Evolutionary conservation across 2,113 vertebrate species (phyloP), one percentile per base, ranked within the genome.

Genomic region (Marmota monax): DNA sequence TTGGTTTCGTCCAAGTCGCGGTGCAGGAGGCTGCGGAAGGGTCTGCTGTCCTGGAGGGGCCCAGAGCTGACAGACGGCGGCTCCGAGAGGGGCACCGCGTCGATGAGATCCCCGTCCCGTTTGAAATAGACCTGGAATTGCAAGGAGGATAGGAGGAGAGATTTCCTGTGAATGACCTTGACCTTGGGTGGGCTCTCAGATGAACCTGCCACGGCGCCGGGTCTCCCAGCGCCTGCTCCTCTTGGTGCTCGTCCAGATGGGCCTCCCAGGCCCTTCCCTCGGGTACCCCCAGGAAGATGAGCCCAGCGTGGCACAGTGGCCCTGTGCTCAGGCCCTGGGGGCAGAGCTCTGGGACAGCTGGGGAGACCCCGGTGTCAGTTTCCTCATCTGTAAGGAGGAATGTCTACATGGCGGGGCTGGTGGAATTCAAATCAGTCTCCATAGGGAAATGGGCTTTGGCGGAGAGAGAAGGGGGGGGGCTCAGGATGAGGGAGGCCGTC

Each of bases 1-100:
- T 99, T 99, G 90, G 99, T 99, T 98, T 99, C 99, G 0, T 99
- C 99, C 93, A 99, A 92, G 94, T 99, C 99, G 0, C 99, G 98
- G 96, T 98, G 99, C 82, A 99, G 98, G 72, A 99, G 98, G 90
- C 98, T 98, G 0, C 98, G 98, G 1, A 99, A 98, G 5, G 98
- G 98, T 96, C 98, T 98, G 90, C 97, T 97, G 42, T 74, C 98
- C 96, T 34, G 94, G 79, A 96, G 92, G 74, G 95, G 97, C 22
- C 97, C 97, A 0, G 95, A 65, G 94, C 98, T 95, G 0, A 73
- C 97, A 5, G 97, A 92, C 0, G 98, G 99, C 0, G 99, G 98
- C 25, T 99, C 99, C 0, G 98, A 97, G 92, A 99, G 99, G 0
- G 99, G 98, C 8, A 99, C 98, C 3, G 99, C 99, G 14, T 99